Evolutionary conservation across 2,888 invertebrate species (phyloP).

Genomic region (Flexamia atlantica): DNA sequence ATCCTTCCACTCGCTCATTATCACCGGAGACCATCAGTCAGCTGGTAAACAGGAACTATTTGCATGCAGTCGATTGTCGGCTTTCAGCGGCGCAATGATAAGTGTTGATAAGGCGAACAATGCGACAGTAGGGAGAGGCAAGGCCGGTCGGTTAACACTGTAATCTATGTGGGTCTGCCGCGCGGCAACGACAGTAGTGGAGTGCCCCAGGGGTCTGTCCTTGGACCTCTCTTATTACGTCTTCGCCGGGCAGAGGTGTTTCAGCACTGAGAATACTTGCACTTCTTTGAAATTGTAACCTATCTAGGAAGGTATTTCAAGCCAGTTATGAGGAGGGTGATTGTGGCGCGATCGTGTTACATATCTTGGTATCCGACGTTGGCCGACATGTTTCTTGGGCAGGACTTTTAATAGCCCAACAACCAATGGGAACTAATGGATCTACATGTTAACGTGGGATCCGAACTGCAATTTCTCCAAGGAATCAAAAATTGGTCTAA

Average conservation of each 20-base stretch:
- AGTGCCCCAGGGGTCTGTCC: constrained; percentile 43
- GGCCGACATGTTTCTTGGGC: too few species aligned
- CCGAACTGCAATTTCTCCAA: too few species aligned
- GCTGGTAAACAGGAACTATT: constrained; percentile 36
- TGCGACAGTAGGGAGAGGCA: constrained; percentile 34
- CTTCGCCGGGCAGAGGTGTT: background rate
- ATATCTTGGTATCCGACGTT: too few species aligned
- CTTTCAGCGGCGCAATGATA: constrained; percentile 32
- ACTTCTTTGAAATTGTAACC: too few species aligned
- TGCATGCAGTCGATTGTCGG: constrained; percentile 32
- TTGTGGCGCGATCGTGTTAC: too few species aligned
- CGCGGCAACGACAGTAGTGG: constrained; percentile 22
- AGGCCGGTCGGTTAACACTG: constrained; percentile 28
- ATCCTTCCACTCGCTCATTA: background rate
- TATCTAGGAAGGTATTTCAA: too few species aligned
- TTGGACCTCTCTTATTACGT: constrained; percentile 27
- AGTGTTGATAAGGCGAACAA: constrained; percentile 46
- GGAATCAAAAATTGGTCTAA: too few species aligned
- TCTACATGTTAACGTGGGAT: too few species aligned
- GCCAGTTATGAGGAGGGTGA: too few species aligned
- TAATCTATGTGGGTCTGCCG: constrained; percentile 35
- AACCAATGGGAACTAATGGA: too few species aligned
- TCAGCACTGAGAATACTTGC: background rate
- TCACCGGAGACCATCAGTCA: background rate
- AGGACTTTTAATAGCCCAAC: too few species aligned